Evolutionary conservation across 2,888 invertebrate species (phyloP), one percentile per base, ranked within the genome.

Genomic region (Apodemia hepburni): DNA sequence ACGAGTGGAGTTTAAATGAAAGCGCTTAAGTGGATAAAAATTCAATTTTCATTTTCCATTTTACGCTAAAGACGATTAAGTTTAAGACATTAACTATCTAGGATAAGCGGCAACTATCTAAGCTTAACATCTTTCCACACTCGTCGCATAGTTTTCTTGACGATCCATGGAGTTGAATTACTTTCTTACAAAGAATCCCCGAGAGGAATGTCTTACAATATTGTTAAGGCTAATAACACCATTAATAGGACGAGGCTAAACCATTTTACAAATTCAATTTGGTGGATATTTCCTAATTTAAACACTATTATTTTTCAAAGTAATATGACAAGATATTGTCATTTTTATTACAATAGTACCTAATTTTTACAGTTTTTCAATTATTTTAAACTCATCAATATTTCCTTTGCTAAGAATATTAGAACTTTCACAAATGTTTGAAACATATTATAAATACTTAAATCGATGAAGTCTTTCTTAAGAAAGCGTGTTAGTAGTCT

Each of bases 181-280:
- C 81, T 82, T 80, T 79, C 77, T 75, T 77, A 80, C 82, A 87
- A 81, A 81, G 82, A 82, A 80, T 84, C 81, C 76, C 77, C 71
- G 71, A 80, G 76, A 79, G 77, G 79, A 81, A 81, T 77, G 75
- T 78, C 72, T 77, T 54, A 22, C 15, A 54, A 54, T 54, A 27
- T 27, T 54, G 22, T 18, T 27, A 11, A 51, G 12, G 6, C 4
- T 27, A 15, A 27, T 12, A 54, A 27, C 15, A 45, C 45, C 45
- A n/a, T 3, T n/a, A 45, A 45, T n/a, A n/a, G n/a, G n/a, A n/a
- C n/a, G n/a, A n/a, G n/a, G n/a, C 12, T 45, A 5, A 7, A 15
- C 15, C 15, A 5, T 15, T 27, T 15, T 57, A 29, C 18, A 57
- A 45, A 57, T 35, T 45, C n/a, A 18, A 15, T 58, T 51, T 29